Evolutionary conservation across 2,888 invertebrate species (phyloP).

Genomic region (Andrena bucephala): DNA sequence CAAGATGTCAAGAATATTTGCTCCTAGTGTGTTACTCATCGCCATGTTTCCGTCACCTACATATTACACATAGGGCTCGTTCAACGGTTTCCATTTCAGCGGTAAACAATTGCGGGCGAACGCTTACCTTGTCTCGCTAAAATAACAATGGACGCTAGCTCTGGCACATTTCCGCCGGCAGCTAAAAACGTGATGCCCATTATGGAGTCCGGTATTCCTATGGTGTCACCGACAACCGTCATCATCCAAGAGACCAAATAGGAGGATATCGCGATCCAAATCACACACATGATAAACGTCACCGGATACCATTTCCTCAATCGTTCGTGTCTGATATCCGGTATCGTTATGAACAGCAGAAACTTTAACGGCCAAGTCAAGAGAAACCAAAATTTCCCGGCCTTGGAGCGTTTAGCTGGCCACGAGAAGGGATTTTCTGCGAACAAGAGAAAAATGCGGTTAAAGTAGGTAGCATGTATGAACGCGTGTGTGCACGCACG

Average conservation of each 20-base stretch:
- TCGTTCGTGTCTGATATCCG: slow-evolving; percentile 87
- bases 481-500: neutral
- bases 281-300: slow-evolving; percentile 94
- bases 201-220: slow-evolving; percentile 93
- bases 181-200: slow-evolving; percentile 97
- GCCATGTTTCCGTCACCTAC: slow-evolving; percentile 95
- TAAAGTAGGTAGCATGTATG: neutral
- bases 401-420: slow-evolving; percentile 62
- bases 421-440: slow-evolving; percentile 77
- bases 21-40: slow-evolving; percentile 94
- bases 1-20: slow-evolving; percentile 94
- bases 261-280: slow-evolving; percentile 94
- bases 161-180: slow-evolving; percentile 96
- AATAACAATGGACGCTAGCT: slow-evolving; percentile 92
- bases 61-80: neutral
- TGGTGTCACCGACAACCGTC: slow-evolving; percentile 92
- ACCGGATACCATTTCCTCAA: slow-evolving; percentile 89
- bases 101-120: too few species aligned
- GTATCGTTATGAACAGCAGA: slow-evolving; percentile 89
- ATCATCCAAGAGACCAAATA: slow-evolving; percentile 97
- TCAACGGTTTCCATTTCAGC: neutral
- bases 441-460: neutral
- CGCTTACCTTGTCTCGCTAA: slow-evolving; percentile 92
- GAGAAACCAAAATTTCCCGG: slow-evolving; percentile 88
- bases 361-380: slow-evolving; percentile 91